Conservation (phyloP, 2,113 vertebrate species). For the Podocnemis expansa region DNA sequence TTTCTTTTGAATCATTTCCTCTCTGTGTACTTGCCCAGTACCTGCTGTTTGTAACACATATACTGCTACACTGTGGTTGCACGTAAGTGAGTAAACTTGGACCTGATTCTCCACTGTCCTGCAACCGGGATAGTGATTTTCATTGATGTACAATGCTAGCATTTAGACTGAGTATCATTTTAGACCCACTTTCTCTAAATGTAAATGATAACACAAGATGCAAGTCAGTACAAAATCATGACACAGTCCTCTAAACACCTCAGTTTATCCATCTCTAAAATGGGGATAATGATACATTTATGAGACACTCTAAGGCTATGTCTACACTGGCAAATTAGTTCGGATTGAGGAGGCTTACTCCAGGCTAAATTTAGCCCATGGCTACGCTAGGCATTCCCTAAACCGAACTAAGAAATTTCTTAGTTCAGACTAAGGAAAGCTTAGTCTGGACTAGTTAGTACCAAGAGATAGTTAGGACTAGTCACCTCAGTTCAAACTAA, state of each 20-base stretch:
- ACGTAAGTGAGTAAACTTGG: neutral
- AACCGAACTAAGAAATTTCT: no score
- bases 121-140: neutral
- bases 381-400: no score
- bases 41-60: neutral
- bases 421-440: no score
- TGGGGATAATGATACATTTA: neutral
- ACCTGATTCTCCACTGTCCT: neutral
- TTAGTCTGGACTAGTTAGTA: no score
- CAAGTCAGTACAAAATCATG: neutral
- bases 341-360: no score
- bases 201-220: neutral
- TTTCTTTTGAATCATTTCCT: slow-evolving; percentile 29
- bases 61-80: neutral
- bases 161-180: neutral
- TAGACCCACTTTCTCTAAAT: neutral
- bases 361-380: no score
- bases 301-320: no score
- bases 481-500: no score
- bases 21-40: neutral
- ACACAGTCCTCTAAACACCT: fast-evolving
- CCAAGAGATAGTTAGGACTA: no score
- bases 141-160: neutral
- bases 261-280: neutral
- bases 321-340: no score